phyloP scores from a whole-genome alignment of 2,113 vertebrate genomes.

The Nesogale talazaci region DNA sequence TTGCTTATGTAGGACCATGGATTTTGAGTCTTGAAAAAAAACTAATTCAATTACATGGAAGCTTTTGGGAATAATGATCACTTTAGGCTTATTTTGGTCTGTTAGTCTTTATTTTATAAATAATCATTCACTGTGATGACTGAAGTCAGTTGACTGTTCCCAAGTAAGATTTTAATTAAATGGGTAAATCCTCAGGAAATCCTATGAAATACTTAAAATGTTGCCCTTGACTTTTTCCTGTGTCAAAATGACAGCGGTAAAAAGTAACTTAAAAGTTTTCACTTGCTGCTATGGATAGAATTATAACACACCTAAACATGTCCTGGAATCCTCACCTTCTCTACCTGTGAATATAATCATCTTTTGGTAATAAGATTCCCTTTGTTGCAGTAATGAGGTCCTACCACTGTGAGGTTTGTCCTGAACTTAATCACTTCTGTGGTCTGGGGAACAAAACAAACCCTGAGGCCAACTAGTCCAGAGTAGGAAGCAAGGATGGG shows the following conservation, averaged over 20 bases:
- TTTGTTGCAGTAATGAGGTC: neutral
- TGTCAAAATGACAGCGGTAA: slow-evolving; percentile 32
- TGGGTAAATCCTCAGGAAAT: slow-evolving; percentile 61
- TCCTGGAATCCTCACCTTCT: neutral
- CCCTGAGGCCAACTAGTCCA: neutral
- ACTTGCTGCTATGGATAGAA: neutral
- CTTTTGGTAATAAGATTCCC: neutral
- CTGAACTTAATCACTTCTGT: neutral
- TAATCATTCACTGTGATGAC: slow-evolving; percentile 58
- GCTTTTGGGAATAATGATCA: slow-evolving; percentile 47
- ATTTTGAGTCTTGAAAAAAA: slow-evolving; percentile 60
- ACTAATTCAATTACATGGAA: slow-evolving; percentile 23
- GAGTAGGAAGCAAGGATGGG: too few relatives aligned
- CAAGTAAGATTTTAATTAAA: slow-evolving; percentile 73
- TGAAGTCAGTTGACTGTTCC: slow-evolving; percentile 60
- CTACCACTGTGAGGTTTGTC: neutral
- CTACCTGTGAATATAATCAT: neutral
- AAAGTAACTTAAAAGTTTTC: slow-evolving; percentile 38
- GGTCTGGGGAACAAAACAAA: neutral
- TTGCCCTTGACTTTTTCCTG: neutral
- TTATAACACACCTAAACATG: neutral
- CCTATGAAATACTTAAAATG: slow-evolving; percentile 57
- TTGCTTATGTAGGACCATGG: slow-evolving; percentile 27
- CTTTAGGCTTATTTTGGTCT: slow-evolving; percentile 57
- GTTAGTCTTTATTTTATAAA: slow-evolving; percentile 65